These are phyloP conservation scores for Jaculus jaculus DNA, from an alignment of 2,113 vertebrate species.

Conservation along the genomic window DNA sequence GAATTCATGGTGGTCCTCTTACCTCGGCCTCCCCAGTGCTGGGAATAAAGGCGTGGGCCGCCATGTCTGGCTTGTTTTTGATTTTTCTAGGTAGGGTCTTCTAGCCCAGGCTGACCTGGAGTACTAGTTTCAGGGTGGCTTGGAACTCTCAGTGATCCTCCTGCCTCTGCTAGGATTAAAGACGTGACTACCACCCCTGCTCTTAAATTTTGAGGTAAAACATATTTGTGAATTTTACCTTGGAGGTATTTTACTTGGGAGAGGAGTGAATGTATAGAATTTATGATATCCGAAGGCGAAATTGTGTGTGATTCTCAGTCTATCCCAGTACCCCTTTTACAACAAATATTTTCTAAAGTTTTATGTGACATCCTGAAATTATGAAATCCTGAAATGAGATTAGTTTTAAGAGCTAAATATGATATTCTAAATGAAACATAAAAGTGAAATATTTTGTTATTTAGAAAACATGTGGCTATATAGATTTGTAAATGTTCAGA, in stretches of 20 bases:
- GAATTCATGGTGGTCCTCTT: no score
- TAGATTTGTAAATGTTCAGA: not conserved
- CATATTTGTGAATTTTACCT: not conserved
- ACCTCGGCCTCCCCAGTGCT: no score
- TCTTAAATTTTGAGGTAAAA: constrained; percentile 24
- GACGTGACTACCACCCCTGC: not conserved
- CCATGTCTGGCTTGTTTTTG: no score
- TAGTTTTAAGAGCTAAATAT: not conserved
- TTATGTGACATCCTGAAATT: not conserved
- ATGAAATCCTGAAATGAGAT: constrained; percentile 3
- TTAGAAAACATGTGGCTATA: not conserved
- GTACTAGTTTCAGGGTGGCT: no score
- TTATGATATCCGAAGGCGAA: not conserved
- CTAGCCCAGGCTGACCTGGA: no score
- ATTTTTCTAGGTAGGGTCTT: no score
- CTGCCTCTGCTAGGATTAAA: no score
- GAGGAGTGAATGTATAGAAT: not conserved
- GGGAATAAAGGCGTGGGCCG: no score
- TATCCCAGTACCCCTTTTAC: not conserved
- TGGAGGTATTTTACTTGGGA: not conserved
- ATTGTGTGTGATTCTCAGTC: not conserved
- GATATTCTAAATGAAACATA: constrained; percentile 24
- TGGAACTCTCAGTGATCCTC: no score
- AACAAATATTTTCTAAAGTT: not conserved
- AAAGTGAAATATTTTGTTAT: constrained; percentile 31